Evolutionary conservation across 2,797 vertebrate species (phyloP), one percentile per base, ranked within the genome.

Genomic region (Odontamblyopus rebecca): DNA sequence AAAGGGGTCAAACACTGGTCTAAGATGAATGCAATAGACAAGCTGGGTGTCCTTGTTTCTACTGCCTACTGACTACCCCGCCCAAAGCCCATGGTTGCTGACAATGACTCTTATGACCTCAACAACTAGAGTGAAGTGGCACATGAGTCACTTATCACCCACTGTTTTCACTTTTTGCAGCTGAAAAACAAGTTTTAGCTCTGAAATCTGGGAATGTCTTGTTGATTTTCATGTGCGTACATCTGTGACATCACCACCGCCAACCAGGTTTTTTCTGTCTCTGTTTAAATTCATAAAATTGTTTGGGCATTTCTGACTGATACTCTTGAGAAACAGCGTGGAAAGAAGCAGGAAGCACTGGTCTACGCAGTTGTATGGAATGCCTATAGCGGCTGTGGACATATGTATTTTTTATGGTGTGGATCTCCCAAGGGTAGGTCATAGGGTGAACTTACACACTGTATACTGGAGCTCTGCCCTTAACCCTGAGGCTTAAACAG

Each of bases 381-480:
- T 12, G 3, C 44, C 48, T 63, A 69, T 18, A 29, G 56, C 68
- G 51, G 59, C 53, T 44, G 35, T 23, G 18, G 19, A 68, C 38
- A 56, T 75, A 76, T 79, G 61, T 60, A 82, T 79, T 77, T 81
- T 75, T 79, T 67, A 82, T 78, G 56, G 66, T 76, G 19, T 57
- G 60, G 57, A 63, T 75, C 51, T 82, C 79, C 77, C 5, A 0
- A 9, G 73, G 71, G 76, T 72, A 74, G 72, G 77, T 81, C 67
- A 73, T 30, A 54, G 83, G 73, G 88, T 27, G n/a, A 67, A 73
- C 76, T 75, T 82, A 83, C 77, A 74, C 69, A 74, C 70, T 30
- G 59, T 76, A 50, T 76, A 64, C 67, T 82, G 79, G 73, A 75
- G 27, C 61, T 72, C 50, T 68, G 77, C 82, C 82, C 56, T 48